These are phyloP conservation scores for Orthonevra nobilis DNA, from an alignment of 2,888 invertebrate species.

Conservation along the genomic window DNA sequence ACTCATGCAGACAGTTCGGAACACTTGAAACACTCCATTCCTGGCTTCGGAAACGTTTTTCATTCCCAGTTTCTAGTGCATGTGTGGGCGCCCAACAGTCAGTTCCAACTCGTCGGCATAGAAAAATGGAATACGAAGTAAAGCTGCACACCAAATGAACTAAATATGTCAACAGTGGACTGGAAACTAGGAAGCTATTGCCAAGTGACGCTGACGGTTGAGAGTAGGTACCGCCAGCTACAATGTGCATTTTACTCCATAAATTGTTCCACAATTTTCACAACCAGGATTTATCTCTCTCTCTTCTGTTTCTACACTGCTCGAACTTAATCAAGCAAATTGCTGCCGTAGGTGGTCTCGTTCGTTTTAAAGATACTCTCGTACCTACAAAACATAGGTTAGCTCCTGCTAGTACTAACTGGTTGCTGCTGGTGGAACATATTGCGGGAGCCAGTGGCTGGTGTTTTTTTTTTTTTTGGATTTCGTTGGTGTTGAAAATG, in stretches of 20 bases:
- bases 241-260: slow-evolving; percentile 67
- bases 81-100: not conserved
- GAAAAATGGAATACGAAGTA: no score
- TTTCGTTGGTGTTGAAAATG: not conserved
- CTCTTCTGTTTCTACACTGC: slow-evolving; percentile 34
- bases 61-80: slow-evolving; percentile 6
- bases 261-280: slow-evolving; percentile 64
- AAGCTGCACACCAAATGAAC: no score
- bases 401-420: slow-evolving; percentile 31
- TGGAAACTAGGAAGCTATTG: not conserved
- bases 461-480: slow-evolving; percentile 37
- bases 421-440: slow-evolving; percentile 22
- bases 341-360: slow-evolving; percentile 53
- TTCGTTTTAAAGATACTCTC: no score
- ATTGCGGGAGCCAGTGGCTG: slow-evolving; percentile 28
- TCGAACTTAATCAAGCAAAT: slow-evolving; percentile 69
- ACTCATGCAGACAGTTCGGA: slow-evolving; percentile 41
- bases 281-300: slow-evolving; percentile 38
- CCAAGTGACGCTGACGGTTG: not conserved
- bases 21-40: slow-evolving; percentile 9
- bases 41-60: not conserved
- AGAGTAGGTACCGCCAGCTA: slow-evolving; percentile 46
- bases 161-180: no score
- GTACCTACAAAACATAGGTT: no score
- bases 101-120: no score